A percentile compares a stretch with the other conserved stretches of the same genome.
These are phyloP conservation scores for Lepidotrigona ventralis DNA, from an alignment of 1,140 invertebrate genomes.

Conservation along the genomic window DNA sequence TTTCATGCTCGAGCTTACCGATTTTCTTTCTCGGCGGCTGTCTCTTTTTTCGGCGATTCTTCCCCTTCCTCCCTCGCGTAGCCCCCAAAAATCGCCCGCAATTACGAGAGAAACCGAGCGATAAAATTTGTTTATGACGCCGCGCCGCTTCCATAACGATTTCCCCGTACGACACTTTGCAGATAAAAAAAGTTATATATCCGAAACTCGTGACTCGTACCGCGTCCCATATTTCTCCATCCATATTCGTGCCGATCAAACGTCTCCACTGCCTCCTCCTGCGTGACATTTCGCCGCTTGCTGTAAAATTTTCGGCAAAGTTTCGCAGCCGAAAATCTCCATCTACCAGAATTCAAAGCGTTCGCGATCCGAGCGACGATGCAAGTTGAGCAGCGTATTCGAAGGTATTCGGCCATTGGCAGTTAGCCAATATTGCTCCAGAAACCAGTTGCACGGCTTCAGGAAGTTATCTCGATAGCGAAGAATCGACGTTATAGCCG, in stretches of 20 bases:
- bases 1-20: neutral
- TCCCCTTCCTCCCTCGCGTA: neutral
- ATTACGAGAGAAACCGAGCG: constrained; percentile 14
- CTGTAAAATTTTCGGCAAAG: neutral
- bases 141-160: constrained; percentile 2
- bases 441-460: constrained; percentile 49
- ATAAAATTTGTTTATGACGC: constrained; percentile 20
- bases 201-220: neutral
- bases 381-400: constrained; percentile 22
- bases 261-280: no score
- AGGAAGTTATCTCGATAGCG: constrained; percentile 59
- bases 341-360: neutral
- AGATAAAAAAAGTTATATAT: constrained; percentile 14
- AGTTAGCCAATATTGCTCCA: constrained; percentile 62
- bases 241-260: neutral
- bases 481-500: constrained; percentile 53
- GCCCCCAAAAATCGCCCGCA: neutral
- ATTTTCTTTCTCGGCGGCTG: neutral
- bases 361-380: neutral
- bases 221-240: constrained; percentile 9
- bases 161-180: neutral
- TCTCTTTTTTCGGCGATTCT: neutral
- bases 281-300: neutral
- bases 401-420: constrained; percentile 58
- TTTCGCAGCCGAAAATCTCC: neutral